These are phyloP conservation scores for Brenthis ino DNA, from an alignment of 2,888 invertebrate species.

Conservation along the genomic window DNA sequence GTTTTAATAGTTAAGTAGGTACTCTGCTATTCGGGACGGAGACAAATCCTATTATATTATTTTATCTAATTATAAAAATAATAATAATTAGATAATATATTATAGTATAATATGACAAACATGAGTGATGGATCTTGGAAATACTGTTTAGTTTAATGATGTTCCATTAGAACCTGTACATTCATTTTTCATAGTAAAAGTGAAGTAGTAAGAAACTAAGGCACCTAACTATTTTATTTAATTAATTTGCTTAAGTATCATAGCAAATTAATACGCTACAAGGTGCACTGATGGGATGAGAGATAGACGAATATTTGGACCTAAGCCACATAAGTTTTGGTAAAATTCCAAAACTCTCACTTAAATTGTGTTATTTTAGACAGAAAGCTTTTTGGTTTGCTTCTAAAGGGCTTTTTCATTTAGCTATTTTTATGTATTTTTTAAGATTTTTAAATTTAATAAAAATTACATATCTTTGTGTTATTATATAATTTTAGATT, in stretches of 20 bases:
- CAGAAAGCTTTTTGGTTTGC: too few relatives aligned
- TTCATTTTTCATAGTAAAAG: slow-evolving; percentile 10
- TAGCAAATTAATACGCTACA: not conserved
- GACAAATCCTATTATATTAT: too few relatives aligned
- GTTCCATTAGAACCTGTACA: slow-evolving; percentile 16
- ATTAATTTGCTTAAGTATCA: not conserved
- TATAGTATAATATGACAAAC: slow-evolving; percentile 16
- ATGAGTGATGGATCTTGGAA: slow-evolving; percentile 10
- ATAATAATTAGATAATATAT: not conserved
- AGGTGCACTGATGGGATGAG: not conserved
- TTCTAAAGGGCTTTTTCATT: too few relatives aligned
- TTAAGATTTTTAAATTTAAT: too few relatives aligned
- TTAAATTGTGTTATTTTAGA: not conserved
- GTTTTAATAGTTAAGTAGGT: too few relatives aligned
- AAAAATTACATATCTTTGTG: too few relatives aligned
- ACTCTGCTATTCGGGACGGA: too few relatives aligned
- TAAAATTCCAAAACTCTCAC: slow-evolving; percentile 28
- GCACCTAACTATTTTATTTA: slow-evolving; percentile 2
- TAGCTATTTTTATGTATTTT: too few relatives aligned
- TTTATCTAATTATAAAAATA: slow-evolving; percentile 8
- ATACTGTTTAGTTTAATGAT: slow-evolving; percentile 10
- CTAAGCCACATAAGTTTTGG: slow-evolving; percentile 19
- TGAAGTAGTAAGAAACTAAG: slow-evolving; percentile 11
- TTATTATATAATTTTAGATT: too few relatives aligned
- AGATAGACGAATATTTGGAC: slow-evolving; percentile 14